Percentiles rank a stretch among this genome's conserved stretches.
phyloP scores from a whole-genome alignment of 2,113 vertebrate species.

The Syngnathus scovelli region DNA sequence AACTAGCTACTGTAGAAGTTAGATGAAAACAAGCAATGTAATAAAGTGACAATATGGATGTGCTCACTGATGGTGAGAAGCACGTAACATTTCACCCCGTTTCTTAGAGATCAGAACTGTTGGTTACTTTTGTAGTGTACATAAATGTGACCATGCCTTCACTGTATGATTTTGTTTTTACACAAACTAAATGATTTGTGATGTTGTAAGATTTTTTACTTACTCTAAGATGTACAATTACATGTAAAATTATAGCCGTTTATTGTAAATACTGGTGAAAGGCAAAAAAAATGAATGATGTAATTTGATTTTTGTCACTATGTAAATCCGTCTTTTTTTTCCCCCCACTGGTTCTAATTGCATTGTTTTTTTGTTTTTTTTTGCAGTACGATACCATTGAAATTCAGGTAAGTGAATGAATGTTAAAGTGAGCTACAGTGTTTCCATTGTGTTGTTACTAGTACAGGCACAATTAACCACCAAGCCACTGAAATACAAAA shows the following conservation, averaged over 20 bases:
- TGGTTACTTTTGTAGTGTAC: not conserved
- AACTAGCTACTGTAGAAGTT: not conserved
- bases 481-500: not conserved
- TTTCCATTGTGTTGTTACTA: not conserved
- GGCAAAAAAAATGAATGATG: not conserved
- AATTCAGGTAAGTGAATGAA: constrained; percentile 50
- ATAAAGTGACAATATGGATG: not conserved
- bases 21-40: not conserved
- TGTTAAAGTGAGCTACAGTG: not conserved
- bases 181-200: too few species aligned
- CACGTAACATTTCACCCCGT: not conserved
- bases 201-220: too few species aligned
- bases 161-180: too few species aligned
- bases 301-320: not conserved
- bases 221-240: too few species aligned
- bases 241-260: too few species aligned
- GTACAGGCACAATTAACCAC: not conserved
- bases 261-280: not conserved
- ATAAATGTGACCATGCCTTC: not conserved
- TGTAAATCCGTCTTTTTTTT: not conserved
- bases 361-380: not conserved
- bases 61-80: not conserved
- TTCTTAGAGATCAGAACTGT: not conserved
- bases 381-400: constrained; percentile 50
- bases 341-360: not conserved